Conservation (phyloP, 2,797 vertebrate genomes). For the Pseudotriccus pelzelni region DNA sequence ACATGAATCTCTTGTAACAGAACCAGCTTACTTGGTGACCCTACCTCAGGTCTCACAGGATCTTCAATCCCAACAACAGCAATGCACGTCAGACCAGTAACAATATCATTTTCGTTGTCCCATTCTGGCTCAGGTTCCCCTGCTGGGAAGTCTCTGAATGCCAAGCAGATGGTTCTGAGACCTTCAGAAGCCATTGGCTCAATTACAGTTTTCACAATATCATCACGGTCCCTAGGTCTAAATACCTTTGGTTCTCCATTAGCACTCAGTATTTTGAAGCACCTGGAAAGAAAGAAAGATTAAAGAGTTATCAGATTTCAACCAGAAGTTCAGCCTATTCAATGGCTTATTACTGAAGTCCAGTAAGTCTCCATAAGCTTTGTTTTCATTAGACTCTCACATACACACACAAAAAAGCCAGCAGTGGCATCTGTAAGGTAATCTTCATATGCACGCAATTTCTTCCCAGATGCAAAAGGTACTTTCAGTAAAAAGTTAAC, state of each 20-base stretch:
- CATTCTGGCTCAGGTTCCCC: constrained; percentile 95
- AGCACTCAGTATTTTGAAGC: constrained; percentile 92
- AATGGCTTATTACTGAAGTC: background rate
- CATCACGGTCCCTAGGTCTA: constrained; percentile 93
- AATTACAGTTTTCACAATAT: constrained; percentile 95
- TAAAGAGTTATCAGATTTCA: background rate
- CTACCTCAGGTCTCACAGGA: constrained; percentile 94
- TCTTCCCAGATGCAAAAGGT: background rate
- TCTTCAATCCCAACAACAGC: constrained; percentile 98
- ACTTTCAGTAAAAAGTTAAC: background rate
- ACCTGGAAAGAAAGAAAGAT: constrained; percentile 78
- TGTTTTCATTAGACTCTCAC: background rate
- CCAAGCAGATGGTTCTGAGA: constrained; percentile 96
- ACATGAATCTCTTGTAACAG: background rate
- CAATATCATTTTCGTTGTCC: constrained; percentile 96
- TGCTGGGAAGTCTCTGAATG: constrained; percentile 92
- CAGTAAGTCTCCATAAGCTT: background rate
- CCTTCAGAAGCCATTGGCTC: constrained; percentile 99
- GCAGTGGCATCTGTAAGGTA: background rate
- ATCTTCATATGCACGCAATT: background rate
- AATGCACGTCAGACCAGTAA: constrained; percentile 91
- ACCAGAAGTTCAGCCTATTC: background rate
- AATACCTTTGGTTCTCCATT: constrained; percentile 92
- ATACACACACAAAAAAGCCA: background rate
- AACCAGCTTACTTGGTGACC: background rate